Base-by-base conservation (phyloP, 1,140 invertebrate genomes). In the Temnothorax longispinosus region DNA sequence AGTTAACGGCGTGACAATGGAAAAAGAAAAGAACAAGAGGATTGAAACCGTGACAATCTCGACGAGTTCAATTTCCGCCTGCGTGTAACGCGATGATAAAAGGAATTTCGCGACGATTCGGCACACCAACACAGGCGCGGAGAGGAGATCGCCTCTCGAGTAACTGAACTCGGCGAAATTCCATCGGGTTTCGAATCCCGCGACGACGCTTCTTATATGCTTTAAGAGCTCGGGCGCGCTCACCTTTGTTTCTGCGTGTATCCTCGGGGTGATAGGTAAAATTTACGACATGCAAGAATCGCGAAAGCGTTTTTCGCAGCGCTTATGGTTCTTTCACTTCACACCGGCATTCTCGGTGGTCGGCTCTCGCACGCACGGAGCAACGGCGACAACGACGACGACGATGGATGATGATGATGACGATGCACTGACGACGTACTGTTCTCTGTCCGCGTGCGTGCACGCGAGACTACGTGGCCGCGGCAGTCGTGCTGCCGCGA, bases 231-330 rank as follows among this genome's bases (percentile, higher is more conserved):
- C 21, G 21, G 21, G 21, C 38, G n/a, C 27, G 54, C 69, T 78
- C 54, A 78, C 80, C 67, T 84, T 60, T 60, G 54, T 82, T 50
- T 84, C 38, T 74, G 54, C 18, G 67, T 60, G 13, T 60, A 38
- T 75, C 54, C 54, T 84, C 69, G 54, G 38, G 18, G 69, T 35
- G 67, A 60, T n/a, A 60, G 38, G 13, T 84, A 56, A 74, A 60
- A 69, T 69, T 84, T 84, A 84, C 10, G 38, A 81, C 18, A 84
- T 44, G 69, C 54, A 32, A 50, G 13, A n/a, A 84, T 74, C 41
- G 52, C 38, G 54, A 2, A 27, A 44, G 18, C 32, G 67, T 56
- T 54, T 65, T 69, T 35, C 54, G 69, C n/a, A 74, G 21, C 32
- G 15, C 11, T 44, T 21, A 1, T 47, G 21, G 11, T 35, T 77